phyloP scores from a whole-genome alignment of 2,888 invertebrate genomes.

The Horisme vitalbata region DNA sequence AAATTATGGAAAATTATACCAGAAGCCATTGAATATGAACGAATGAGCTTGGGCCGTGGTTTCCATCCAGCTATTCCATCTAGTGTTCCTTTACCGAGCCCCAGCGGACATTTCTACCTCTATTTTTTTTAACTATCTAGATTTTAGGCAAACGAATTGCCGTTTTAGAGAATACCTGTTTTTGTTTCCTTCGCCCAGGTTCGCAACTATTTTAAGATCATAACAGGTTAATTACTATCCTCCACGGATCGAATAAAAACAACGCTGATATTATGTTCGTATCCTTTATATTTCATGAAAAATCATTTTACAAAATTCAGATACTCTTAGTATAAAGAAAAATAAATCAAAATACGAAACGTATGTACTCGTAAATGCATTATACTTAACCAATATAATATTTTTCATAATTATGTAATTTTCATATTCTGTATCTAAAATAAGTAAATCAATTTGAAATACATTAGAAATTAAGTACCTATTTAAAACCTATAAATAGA shows the following conservation, averaged over 20 bases:
- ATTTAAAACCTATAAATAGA: neutral
- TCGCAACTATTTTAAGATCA: no score
- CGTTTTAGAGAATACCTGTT: no score
- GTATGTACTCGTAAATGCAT: slow-evolving; percentile 56
- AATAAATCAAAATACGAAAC: slow-evolving; percentile 52
- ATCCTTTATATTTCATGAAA: slow-evolving; percentile 71
- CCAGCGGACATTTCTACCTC: no score
- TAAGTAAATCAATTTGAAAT: slow-evolving; percentile 8
- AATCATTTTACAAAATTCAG: slow-evolving; percentile 76
- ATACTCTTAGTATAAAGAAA: slow-evolving; percentile 58
- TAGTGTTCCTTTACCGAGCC: no score
- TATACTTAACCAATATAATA: slow-evolving; percentile 33
- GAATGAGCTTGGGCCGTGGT: no score
- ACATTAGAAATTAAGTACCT: slow-evolving; percentile 1
- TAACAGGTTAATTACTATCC: no score
- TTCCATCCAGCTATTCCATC: no score
- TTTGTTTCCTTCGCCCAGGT: no score
- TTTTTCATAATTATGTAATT: neutral
- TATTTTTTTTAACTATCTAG: no score
- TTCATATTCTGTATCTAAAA: slow-evolving; percentile 19
- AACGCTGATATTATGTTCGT: slow-evolving; percentile 31
- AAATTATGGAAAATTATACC: no score
- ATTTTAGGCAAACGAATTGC: no score
- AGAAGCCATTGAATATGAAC: no score
- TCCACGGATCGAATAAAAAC: slow-evolving; percentile 26